Base-by-base conservation (phyloP, 2,888 invertebrate species). In the Onthophagus sagittarius region DNA sequence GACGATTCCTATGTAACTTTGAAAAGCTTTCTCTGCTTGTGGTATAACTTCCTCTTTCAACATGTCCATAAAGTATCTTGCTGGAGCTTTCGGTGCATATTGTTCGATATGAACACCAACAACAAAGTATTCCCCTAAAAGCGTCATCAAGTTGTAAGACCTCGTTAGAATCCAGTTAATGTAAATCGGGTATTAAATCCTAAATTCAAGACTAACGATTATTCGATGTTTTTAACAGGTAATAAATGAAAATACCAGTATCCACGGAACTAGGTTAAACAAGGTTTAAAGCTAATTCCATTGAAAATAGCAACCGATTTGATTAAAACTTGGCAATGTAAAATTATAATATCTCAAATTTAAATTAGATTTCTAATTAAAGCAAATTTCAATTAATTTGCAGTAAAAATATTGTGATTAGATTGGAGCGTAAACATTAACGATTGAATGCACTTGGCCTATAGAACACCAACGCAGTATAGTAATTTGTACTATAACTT, bases 51-150 rank as follows among this genome's bases (percentile, higher is more conserved):
- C 89, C 76, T 92, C 91, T 71, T 90, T 87, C 53, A 95, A 86
- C 2, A 94, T 88, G 9, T 94, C 96, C 71, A 92, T 88, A 23
- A 97, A 87, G 85, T 97, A 97, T 78, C 92, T 92, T 69, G 90
- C 89, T 0, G 97, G 95, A 74, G 92, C 90, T 15, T 89, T 88
- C 1, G 90, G 86, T 80, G 96, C 94, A 85, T 96, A 97, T 80
- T 95, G 94, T 78, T 95, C 95, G 11, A 95, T 91, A 81, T 96
- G 94, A 5, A 97, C 94, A 4, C 97, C 97, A 15, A 97, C 92
- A 0, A 96, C 97, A 83, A 95, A 96, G 83, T 97, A 98, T 83
- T 97, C 95, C n/a, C 97, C 95, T 93, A 84, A 23, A 23, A 23
- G 2, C 23, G 23, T 23, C 23, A 23, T 23, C 2, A 23, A 23